These are phyloP conservation scores for Papilio helenus DNA, from an alignment of 1,140 invertebrate genomes.

Conservation along the genomic window DNA sequence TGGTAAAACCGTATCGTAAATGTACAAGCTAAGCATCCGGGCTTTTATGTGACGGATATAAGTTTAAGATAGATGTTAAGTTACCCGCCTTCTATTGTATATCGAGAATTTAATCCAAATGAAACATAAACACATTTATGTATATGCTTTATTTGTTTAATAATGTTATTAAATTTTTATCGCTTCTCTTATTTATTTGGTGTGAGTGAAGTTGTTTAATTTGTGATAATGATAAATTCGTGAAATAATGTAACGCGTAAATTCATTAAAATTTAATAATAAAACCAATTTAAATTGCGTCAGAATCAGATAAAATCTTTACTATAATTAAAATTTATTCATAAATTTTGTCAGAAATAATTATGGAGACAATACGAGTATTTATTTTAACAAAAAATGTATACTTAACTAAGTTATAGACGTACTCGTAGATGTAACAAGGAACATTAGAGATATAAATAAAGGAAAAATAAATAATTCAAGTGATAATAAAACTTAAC, in stretches of 20 bases:
- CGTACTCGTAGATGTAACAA: not conserved
- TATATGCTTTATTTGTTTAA: too few relatives aligned
- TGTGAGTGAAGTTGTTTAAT: not conserved
- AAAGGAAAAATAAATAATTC: constrained; percentile 13
- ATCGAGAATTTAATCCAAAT: not conserved
- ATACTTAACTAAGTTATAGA: too few relatives aligned
- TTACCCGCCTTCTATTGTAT: not conserved
- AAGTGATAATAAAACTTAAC: constrained; percentile 24
- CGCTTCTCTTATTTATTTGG: too few relatives aligned
- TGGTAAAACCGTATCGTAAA: constrained; percentile 10
- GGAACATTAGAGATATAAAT: not conserved
- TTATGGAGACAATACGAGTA: not conserved
- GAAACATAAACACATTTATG: not conserved
- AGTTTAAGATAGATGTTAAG: constrained; percentile 15
- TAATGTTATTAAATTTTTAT: too few relatives aligned
- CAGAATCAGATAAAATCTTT: not conserved
- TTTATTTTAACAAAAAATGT: too few relatives aligned
- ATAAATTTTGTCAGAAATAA: not conserved
- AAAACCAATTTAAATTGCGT: not conserved
- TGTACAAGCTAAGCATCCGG: not conserved
- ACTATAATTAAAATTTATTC: not conserved
- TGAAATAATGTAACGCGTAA: not conserved
- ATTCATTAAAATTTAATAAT: not conserved
- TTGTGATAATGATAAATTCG: not conserved
- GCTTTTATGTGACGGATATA: constrained; percentile 17